Evolutionary conservation across 1,140 invertebrate genomes (phyloP), one percentile per base, ranked within the genome.

Genomic region (Hyphantria cunea): DNA sequence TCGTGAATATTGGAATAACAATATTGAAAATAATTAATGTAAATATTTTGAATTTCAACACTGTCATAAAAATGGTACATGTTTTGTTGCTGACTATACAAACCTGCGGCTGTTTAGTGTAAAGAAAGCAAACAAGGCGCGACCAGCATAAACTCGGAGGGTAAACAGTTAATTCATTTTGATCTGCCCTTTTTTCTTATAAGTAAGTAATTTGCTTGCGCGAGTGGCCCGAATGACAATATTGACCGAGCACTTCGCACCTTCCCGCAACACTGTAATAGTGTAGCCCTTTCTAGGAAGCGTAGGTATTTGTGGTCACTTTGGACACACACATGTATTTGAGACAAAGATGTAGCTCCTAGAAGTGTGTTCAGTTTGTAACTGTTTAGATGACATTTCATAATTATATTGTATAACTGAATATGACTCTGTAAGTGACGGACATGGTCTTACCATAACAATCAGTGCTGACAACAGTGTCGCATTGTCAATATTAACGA

Each of bases 161-260:
- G 52, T 68, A 70, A 76, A 79, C 69, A 74, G 48, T 64, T 50
- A 69, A 66, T 77, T 68, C 72, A 68, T 72, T 81, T 78, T 78
- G 63, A 81, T 81, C 72, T 54, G 58, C 72, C 69, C 70, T 65
- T 81, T 71, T 58, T 75, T 67, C 62, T 65, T 70, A 72, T 64
- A 67, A 62, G 53, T 60, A 66, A 70, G 69, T 75, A 69, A 72
- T 70, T 72, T 72, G 70, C 62, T 68, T 52, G 77, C 73, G 75
- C 72, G 70, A 73, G 76, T 67, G 66, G 58, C 60, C 47, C 68
- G 62, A 66, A 54, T 61, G 68, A 73, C 47, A 58, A 64, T 88
- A 74, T 88, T 84, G 78, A 83, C 82, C 44, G 53, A 82, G 61
- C 76, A 84, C 79, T 88, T 88, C 59, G 79, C 83, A 87, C 84